phyloP scores from a whole-genome alignment of 2,113 vertebrate genomes.

The Thymallus thymallus region DNA sequence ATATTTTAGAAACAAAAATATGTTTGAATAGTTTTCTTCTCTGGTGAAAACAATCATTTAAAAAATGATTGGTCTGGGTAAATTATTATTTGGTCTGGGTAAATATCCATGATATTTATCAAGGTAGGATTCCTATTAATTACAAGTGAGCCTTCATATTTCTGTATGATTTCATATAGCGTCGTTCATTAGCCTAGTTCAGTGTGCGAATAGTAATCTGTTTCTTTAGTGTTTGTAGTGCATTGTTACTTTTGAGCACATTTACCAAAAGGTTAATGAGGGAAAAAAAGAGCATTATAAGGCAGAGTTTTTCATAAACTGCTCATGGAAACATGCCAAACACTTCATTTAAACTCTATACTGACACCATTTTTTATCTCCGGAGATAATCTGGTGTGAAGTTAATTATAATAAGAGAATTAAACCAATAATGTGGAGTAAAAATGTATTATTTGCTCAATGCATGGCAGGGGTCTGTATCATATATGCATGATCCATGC shows the following conservation, averaged over 20 bases:
- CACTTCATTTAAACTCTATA: slow-evolving; percentile 77
- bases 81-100: too few species aligned
- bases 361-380: slow-evolving; percentile 74
- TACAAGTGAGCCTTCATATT: background rate
- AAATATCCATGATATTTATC: background rate
- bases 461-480: slow-evolving; percentile 74
- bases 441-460: slow-evolving; percentile 55
- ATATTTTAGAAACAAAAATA: background rate
- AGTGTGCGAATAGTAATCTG: slow-evolving; percentile 39
- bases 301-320: slow-evolving; percentile 70
- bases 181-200: background rate
- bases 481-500: slow-evolving; percentile 68
- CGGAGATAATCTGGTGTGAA: slow-evolving; percentile 78
- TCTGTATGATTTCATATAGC: background rate
- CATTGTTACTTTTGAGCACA: slow-evolving; percentile 64
- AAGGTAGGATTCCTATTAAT: background rate
- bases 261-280: slow-evolving; percentile 68
- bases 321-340: slow-evolving; percentile 67
- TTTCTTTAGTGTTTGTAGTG: slow-evolving; percentile 57
- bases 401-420: slow-evolving; percentile 74
- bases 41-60: too few species aligned
- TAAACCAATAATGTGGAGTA: slow-evolving; percentile 68
- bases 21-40: background rate
- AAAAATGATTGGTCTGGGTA: too few species aligned
- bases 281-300: slow-evolving; percentile 71